These are phyloP conservation scores for Collichthys lucidus DNA, from an alignment of 2,113 vertebrate genomes.

Conservation along the genomic window DNA sequence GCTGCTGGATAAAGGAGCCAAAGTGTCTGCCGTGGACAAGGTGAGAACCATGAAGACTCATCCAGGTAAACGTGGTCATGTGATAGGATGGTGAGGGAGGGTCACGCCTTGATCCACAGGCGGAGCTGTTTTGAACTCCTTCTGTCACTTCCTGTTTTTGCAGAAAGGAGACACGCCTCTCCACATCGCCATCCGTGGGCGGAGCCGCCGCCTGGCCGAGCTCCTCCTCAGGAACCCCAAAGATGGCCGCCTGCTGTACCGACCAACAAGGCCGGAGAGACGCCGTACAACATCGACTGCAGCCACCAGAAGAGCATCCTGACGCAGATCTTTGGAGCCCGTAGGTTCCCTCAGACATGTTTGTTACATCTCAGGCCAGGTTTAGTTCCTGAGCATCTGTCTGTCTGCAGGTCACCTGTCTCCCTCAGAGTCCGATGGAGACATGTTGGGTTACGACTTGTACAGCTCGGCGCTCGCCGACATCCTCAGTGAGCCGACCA, in stretches of 20 bases:
- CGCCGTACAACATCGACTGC: constrained; percentile 99
- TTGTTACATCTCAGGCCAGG: too few species aligned
- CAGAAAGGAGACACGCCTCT: constrained; percentile 98
- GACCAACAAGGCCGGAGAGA: constrained; percentile 97
- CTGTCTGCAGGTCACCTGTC: constrained; percentile 91
- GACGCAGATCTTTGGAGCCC: constrained; percentile 98
- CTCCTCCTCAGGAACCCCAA: constrained; percentile 96
- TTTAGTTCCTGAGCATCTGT: background rate
- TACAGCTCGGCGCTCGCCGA: constrained; percentile 97
- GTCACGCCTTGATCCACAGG: too few species aligned
- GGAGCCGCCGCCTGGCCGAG: constrained; percentile 95
- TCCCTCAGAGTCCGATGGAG: constrained; percentile 93
- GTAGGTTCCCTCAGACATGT: constrained; percentile 80
- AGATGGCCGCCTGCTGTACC: constrained; percentile 95
- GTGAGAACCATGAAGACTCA: constrained; percentile 69
- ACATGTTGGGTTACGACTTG: constrained; percentile 98
- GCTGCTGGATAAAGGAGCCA: constrained; percentile 96
- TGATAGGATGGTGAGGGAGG: too few species aligned
- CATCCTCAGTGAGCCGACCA: constrained; percentile 97
- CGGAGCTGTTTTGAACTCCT: too few species aligned
- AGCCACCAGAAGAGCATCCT: constrained; percentile 99
- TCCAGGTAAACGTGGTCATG: background rate
- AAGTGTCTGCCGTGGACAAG: constrained; percentile 96
- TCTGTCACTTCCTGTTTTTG: constrained; percentile 23
- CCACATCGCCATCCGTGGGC: constrained; percentile 95